A percentile compares a stretch with the other conserved stretches of the same genome.
phyloP scores from a whole-genome alignment of 92 coral and sea anemone genomes.

The Umimayanthus kanabou region DNA sequence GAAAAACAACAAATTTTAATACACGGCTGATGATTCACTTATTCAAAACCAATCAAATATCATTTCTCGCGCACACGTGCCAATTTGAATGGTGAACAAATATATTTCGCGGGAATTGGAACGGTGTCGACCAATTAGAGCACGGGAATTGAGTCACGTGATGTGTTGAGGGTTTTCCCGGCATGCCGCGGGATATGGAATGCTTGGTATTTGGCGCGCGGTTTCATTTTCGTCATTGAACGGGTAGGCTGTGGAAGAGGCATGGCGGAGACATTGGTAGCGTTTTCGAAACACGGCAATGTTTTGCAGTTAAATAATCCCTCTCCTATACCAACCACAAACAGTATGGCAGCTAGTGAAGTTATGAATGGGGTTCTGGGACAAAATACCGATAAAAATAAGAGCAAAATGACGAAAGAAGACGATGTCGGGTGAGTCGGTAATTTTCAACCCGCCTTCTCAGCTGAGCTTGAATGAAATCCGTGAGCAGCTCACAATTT shows the following conservation, averaged over 20 bases:
- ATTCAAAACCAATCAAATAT: slow-evolving; percentile 24
- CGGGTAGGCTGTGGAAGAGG: slow-evolving; percentile 59
- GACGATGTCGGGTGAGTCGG: slow-evolving; percentile 91
- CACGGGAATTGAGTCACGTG: slow-evolving; percentile 50
- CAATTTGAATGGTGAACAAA: slow-evolving; percentile 7
- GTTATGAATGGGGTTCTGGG: slow-evolving; percentile 77
- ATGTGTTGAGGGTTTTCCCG: slow-evolving; percentile 83
- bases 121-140: slow-evolving; percentile 60
- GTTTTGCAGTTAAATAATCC: slow-evolving; percentile 68
- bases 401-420: slow-evolving; percentile 89
- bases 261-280: slow-evolving; percentile 57
- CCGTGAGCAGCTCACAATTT: slow-evolving; percentile 55
- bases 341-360: slow-evolving; percentile 72
- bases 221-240: slow-evolving; percentile 68
- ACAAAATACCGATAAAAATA: slow-evolving; percentile 67
- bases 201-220: slow-evolving; percentile 79
- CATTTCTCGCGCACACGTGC: slow-evolving; percentile 27
- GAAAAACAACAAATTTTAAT: slow-evolving; percentile 45
- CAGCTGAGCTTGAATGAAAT: slow-evolving; percentile 26
- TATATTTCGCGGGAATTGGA: slow-evolving; percentile 38
- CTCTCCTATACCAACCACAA: slow-evolving; percentile 42
- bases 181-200: slow-evolving; percentile 80
- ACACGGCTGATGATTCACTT: slow-evolving; percentile 17
- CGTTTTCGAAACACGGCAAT: slow-evolving; percentile 49
- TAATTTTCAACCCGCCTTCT: neutral